Conservation (phyloP, 2,888 invertebrate species). For the Hypercompe scribonia region DNA sequence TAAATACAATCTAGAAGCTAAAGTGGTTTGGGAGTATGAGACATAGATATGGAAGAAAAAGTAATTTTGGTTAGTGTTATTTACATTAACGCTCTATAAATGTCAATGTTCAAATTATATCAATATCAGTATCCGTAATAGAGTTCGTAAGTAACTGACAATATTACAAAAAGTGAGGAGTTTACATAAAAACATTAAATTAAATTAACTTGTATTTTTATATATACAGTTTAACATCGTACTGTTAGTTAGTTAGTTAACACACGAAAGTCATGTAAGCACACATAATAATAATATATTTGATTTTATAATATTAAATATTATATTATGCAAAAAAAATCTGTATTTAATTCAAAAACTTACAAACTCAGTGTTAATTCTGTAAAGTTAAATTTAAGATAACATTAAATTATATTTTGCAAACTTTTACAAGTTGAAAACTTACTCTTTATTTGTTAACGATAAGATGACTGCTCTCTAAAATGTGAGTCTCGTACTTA, state of each 20-base stretch:
- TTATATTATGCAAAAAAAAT: not conserved
- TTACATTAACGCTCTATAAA: not conserved
- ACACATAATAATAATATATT: not conserved
- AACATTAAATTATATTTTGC: not conserved
- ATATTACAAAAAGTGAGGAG: too few species aligned
- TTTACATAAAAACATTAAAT: too few species aligned
- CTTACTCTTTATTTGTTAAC: not conserved
- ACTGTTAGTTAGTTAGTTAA: not conserved
- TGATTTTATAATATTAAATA: not conserved
- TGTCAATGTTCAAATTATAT: not conserved
- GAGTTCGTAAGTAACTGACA: too few species aligned
- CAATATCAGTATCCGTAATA: not conserved
- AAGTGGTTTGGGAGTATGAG: not conserved
- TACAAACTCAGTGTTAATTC: not conserved
- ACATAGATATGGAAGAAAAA: not conserved
- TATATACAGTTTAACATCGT: not conserved
- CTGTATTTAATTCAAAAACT: not conserved
- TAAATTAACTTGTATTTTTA: too few species aligned
- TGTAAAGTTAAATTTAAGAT: not conserved
- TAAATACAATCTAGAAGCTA: too few species aligned
- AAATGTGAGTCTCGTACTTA: not conserved
- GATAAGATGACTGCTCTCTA: not conserved
- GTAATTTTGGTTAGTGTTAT: not conserved
- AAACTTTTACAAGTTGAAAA: not conserved
- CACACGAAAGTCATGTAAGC: not conserved